Evolutionary conservation across 2,888 invertebrate genomes (phyloP).

Genomic region (Dynastes tityus): DNA sequence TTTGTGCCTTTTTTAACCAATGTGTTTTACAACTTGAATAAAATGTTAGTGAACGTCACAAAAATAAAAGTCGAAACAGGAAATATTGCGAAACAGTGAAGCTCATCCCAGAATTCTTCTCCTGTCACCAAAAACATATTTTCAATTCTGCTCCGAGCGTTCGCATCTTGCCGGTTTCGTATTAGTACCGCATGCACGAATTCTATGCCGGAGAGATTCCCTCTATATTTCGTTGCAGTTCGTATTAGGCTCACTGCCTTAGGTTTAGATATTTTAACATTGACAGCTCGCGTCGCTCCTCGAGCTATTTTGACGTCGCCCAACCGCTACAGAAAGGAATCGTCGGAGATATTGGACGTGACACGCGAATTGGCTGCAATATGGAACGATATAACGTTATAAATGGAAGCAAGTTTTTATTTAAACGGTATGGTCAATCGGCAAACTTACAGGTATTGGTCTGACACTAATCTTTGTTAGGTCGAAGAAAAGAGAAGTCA

Average conservation of each 20-base stretch:
- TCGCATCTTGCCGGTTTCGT: not conserved
- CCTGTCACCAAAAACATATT: not conserved
- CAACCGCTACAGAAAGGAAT: not conserved
- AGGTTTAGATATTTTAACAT: not conserved
- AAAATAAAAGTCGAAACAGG: too few species aligned
- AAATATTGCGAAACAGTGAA: not conserved
- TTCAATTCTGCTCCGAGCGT: not conserved
- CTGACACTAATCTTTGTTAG: too few species aligned
- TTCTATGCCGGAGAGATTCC: not conserved
- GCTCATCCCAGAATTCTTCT: not conserved
- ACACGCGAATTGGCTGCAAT: not conserved
- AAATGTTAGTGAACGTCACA: too few species aligned
- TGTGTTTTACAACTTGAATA: too few species aligned
- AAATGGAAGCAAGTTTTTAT: too few species aligned
- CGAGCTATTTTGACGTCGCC: not conserved
- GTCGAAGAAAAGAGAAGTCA: too few species aligned
- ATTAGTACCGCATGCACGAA: slow-evolving; percentile 8
- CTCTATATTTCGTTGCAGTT: slow-evolving; percentile 3
- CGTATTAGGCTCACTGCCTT: not conserved
- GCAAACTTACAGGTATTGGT: too few species aligned
- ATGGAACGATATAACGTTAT: too few species aligned
- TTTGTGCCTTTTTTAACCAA: too few species aligned
- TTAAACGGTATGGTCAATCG: too few species aligned
- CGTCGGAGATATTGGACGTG: not conserved
- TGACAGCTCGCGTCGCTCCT: not conserved